Conservation (phyloP, 2,797 vertebrate genomes). For the Decapterus maruadsi region DNA sequence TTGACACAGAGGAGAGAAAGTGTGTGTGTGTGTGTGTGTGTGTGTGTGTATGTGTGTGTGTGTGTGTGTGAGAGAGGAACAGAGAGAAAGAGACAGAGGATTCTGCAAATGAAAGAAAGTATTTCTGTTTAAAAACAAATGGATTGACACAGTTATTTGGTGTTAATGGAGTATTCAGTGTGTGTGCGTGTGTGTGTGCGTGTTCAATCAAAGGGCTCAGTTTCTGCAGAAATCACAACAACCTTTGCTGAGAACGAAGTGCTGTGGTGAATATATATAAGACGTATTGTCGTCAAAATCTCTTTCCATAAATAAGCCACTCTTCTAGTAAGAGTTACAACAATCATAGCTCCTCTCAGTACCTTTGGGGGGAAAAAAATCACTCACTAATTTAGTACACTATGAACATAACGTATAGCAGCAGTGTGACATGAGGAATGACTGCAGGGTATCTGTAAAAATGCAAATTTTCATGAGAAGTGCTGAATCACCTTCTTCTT, state of each 20-base stretch:
- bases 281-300: neutral
- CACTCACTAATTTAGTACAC: neutral
- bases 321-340: neutral
- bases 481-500: conserved; percentile 28
- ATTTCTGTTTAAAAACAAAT: too few species aligned
- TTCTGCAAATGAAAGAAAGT: too few species aligned
- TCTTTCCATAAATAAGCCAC: neutral
- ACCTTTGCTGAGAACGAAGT: conserved; percentile 4
- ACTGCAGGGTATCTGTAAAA: conserved; percentile 7
- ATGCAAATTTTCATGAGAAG: conserved; percentile 12
- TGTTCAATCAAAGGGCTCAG: conserved; percentile 8
- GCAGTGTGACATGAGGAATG: neutral
- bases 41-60: neutral
- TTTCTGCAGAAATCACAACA: conserved; percentile 5
- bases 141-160: too few species aligned
- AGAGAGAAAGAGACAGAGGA: too few species aligned
- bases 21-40: neutral
- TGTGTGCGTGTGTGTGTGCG: neutral
- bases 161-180: too few species aligned
- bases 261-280: neutral
- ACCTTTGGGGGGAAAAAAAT: too few species aligned
- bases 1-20: neutral
- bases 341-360: too few species aligned
- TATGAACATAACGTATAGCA: neutral
- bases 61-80: too few species aligned